Conservation (phyloP, 1,140 invertebrate species). For the Eueides isabella region DNA sequence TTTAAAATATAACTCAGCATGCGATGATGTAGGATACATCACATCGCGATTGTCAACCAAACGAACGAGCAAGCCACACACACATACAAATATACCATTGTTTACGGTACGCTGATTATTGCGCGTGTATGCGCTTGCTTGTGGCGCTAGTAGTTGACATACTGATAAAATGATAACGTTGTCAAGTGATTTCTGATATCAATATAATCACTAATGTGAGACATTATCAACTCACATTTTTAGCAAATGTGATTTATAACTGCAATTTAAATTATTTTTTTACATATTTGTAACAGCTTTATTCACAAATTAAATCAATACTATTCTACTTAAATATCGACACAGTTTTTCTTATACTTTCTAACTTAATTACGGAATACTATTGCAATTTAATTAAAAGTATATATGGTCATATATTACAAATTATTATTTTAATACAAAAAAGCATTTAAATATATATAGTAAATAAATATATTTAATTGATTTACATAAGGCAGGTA, state of each 20-base stretch:
- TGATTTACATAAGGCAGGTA: too few species aligned
- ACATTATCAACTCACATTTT: not conserved
- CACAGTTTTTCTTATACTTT: too few species aligned
- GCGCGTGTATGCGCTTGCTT: conserved; percentile 61
- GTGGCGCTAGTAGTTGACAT: conserved; percentile 67
- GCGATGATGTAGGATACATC: conserved; percentile 81
- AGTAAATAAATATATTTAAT: not conserved
- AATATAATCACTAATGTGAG: conserved; percentile 36
- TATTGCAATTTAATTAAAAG: too few species aligned
- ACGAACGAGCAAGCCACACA: conserved; percentile 80
- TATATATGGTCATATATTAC: too few species aligned
- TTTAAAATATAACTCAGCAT: conserved; percentile 80
- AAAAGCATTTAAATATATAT: too few species aligned
- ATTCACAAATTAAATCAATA: too few species aligned
- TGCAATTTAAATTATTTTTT: not conserved
- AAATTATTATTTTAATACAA: too few species aligned
- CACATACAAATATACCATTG: conserved; percentile 73
- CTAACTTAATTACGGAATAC: too few species aligned
- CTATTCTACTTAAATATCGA: too few species aligned
- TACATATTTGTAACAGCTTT: not conserved
- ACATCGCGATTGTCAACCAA: conserved; percentile 83
- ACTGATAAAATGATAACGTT: conserved; percentile 79
- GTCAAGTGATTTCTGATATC: conserved; percentile 65
- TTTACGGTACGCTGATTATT: conserved; percentile 74
- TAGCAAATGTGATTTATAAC: not conserved